phyloP scores from a whole-genome alignment of 2,113 vertebrate species.

The Cairina moschata region DNA sequence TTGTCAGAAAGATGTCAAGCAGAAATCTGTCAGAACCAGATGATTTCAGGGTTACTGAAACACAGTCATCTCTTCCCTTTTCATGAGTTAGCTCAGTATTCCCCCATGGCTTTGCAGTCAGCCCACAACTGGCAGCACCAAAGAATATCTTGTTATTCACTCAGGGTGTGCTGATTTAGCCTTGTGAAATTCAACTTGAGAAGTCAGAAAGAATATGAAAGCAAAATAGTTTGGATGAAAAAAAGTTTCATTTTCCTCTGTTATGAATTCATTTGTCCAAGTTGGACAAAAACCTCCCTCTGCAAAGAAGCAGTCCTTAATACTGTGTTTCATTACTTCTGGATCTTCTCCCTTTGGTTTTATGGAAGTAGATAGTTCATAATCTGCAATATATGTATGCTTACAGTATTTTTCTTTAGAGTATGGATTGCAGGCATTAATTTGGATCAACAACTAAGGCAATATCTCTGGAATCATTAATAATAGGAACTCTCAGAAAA shows the following conservation, averaged over 20 bases:
- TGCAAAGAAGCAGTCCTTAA: not conserved
- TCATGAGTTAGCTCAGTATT: not conserved
- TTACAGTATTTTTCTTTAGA: not conserved
- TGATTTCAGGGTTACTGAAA: not conserved
- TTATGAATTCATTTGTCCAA: not conserved
- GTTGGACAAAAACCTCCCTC: not conserved
- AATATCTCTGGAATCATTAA: constrained; percentile 32
- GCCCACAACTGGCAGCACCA: not conserved
- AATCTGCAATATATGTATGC: not conserved
- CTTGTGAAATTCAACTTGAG: not conserved
- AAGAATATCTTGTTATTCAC: not conserved
- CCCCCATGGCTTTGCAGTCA: not conserved
- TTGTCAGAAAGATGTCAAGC: not conserved
- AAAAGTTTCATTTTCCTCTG: not conserved
- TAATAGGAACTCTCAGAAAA: not conserved
- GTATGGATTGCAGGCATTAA: not conserved
- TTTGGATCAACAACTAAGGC: constrained; percentile 16
- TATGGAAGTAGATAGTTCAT: not conserved
- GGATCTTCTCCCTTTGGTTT: not conserved
- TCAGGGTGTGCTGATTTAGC: not conserved
- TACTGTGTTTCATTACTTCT: not conserved
- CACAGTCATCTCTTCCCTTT: not conserved
- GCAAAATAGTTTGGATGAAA: not conserved
- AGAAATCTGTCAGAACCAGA: not conserved
- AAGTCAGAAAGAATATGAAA: not conserved